phyloP scores from a whole-genome alignment of 2,888 invertebrate genomes.

The Amphipoea lucens region DNA sequence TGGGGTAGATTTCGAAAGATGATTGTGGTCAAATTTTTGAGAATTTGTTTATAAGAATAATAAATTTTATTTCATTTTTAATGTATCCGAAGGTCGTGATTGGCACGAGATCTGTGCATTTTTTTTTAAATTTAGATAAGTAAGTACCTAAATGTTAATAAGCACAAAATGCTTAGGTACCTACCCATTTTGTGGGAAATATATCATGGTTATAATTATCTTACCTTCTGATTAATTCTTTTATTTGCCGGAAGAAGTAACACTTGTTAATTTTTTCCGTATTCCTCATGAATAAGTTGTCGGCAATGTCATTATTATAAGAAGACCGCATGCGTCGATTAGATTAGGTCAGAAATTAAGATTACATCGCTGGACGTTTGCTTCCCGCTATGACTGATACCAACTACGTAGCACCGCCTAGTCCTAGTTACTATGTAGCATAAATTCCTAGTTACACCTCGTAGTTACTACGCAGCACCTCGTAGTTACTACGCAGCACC shows the following conservation, averaged over 20 bases:
- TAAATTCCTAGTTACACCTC: background rate
- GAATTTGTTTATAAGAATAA: too few relatives aligned
- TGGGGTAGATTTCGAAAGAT: too few relatives aligned
- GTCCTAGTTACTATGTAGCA: too few relatives aligned
- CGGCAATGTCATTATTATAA: too few relatives aligned
- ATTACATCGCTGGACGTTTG: background rate
- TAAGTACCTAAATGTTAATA: background rate
- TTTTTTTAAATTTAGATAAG: slow-evolving; percentile 1
- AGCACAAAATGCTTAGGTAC: background rate
- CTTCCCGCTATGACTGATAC: background rate
- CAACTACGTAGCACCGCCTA: background rate
- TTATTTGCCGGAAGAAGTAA: background rate
- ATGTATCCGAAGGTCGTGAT: too few relatives aligned
- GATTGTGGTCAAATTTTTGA: too few relatives aligned
- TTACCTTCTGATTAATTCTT: background rate
- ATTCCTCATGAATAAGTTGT: background rate
- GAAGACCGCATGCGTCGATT: too few relatives aligned
- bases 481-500: background rate
- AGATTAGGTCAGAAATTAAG: too few relatives aligned
- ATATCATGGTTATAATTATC: background rate
- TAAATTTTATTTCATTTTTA: too few relatives aligned
- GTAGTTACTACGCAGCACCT: background rate
- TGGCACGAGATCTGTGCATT: too few relatives aligned
- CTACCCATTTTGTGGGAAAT: slow-evolving; percentile 1
- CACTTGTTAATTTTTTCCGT: background rate